These are phyloP conservation scores for Lumbricus terrestris DNA, from an alignment of 2,888 invertebrate species.

Conservation along the genomic window DNA sequence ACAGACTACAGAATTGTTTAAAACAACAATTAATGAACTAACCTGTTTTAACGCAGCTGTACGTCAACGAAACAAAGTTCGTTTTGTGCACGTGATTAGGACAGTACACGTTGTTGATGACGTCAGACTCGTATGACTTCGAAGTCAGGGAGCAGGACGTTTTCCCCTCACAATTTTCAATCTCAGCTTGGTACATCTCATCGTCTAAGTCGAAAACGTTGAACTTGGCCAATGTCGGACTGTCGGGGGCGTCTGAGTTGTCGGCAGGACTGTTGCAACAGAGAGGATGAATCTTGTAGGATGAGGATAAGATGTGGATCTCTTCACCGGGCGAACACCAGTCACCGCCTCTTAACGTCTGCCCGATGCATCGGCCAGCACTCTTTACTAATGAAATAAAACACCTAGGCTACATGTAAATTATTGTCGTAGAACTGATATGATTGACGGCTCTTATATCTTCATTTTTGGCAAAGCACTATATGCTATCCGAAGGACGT, in stretches of 20 bases:
- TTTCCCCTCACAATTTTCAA: background rate
- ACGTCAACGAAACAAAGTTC: background rate
- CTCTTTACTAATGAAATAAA: no score
- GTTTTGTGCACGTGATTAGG: background rate
- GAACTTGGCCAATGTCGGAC: background rate
- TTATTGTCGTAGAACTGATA: background rate
- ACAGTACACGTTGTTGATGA: background rate
- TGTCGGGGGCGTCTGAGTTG: background rate
- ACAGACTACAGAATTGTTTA: background rate
- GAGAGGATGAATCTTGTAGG: constrained; percentile 3
- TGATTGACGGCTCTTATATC: background rate
- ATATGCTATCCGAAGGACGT: no score
- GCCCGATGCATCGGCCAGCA: background rate
- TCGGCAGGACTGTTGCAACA: constrained; percentile 8
- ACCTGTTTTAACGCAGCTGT: background rate
- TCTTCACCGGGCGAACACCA: background rate
- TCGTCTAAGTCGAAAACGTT: background rate
- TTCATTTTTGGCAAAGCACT: no score
- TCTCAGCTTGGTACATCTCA: background rate
- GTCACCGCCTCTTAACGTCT: background rate
- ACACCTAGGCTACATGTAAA: no score
- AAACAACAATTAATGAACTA: background rate
- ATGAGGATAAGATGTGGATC: background rate
- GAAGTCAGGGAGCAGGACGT: background rate
- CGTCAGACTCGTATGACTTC: background rate